Percentiles rank a stretch among this genome's conserved stretches.
phyloP scores from a whole-genome alignment of 2,888 invertebrate genomes.

The Drosophila niveifrons region DNA sequence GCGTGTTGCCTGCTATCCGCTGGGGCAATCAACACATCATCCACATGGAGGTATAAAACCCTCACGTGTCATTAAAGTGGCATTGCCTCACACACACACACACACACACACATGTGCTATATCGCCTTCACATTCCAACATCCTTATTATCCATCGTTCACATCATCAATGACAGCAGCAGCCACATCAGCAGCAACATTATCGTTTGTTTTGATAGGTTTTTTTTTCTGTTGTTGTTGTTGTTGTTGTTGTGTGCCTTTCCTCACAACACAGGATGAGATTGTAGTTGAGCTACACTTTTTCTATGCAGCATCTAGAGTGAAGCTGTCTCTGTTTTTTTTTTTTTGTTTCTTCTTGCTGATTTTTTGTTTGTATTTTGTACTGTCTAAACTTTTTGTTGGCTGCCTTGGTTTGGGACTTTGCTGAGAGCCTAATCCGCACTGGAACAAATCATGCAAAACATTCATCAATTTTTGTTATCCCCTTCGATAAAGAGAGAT shows the following conservation, averaged over 20 bases:
- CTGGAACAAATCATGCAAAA: slow-evolving; percentile 65
- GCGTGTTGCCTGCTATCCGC: slow-evolving; percentile 17
- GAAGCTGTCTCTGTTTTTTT: slow-evolving; percentile 32
- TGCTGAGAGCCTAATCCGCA: slow-evolving; percentile 37
- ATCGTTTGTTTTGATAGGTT: slow-evolving; percentile 77
- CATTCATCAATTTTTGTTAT: slow-evolving; percentile 76
- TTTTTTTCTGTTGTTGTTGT: slow-evolving; percentile 13
- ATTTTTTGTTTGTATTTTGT: slow-evolving; percentile 37
- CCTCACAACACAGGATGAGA: slow-evolving; percentile 12
- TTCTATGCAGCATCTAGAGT: neutral
- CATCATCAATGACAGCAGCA: slow-evolving; percentile 61
- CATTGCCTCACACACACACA: slow-evolving; percentile 35
- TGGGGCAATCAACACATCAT: slow-evolving; percentile 72
- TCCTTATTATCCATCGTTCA: slow-evolving; percentile 67
- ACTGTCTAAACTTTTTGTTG: slow-evolving; percentile 44
- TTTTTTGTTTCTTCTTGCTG: slow-evolving; percentile 18
- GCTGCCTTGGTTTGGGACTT: slow-evolving; percentile 12
- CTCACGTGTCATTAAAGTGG: slow-evolving; percentile 63
- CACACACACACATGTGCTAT: neutral
- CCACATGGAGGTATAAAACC: slow-evolving; percentile 31
- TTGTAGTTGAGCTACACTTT: slow-evolving; percentile 8
- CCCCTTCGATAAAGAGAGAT: slow-evolving; percentile 25
- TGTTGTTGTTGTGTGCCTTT: slow-evolving; percentile 5
- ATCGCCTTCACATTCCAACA: slow-evolving; percentile 51
- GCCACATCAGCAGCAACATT: slow-evolving; percentile 50